Evolutionary conservation across 2,888 invertebrate genomes (phyloP).

Genomic region (Urechis unicinctus): DNA sequence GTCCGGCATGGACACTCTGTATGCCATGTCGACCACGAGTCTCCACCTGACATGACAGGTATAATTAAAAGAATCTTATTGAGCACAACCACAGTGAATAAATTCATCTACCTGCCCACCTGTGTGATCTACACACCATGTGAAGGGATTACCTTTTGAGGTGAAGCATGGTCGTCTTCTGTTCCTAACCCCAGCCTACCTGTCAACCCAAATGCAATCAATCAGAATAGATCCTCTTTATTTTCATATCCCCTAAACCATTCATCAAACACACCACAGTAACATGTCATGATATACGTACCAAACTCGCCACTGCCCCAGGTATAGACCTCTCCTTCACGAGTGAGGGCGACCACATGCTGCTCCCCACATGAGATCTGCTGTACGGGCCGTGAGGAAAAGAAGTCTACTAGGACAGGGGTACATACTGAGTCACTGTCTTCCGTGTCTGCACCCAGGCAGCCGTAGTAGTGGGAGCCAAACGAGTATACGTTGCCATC

Average conservation of each 20-base stretch:
- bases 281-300: slow-evolving; percentile 16
- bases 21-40: slow-evolving; percentile 36
- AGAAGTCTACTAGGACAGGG: slow-evolving; percentile 31
- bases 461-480: slow-evolving; percentile 49
- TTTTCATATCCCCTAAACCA: too few relatives aligned
- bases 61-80: too few relatives aligned
- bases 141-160: slow-evolving; percentile 30
- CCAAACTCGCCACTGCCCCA: slow-evolving; percentile 51
- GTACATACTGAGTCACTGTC: slow-evolving; percentile 31
- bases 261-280: too few relatives aligned
- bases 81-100: too few relatives aligned
- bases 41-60: slow-evolving; percentile 24
- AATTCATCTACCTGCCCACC: too few relatives aligned
- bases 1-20: slow-evolving; percentile 36
- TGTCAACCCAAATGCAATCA: slow-evolving; percentile 16
- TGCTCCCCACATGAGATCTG: slow-evolving; percentile 44
- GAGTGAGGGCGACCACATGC: slow-evolving; percentile 42
- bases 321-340: slow-evolving; percentile 40
- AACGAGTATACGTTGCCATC: slow-evolving; percentile 42
- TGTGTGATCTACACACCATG: neutral
- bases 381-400: slow-evolving; percentile 28
- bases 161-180: slow-evolving; percentile 37
- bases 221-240: too few relatives aligned
- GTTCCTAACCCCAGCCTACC: slow-evolving; percentile 42
- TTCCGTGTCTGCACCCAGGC: slow-evolving; percentile 41